Conservation (phyloP, 2,113 vertebrate species). For the Psittacara wagleri region DNA sequence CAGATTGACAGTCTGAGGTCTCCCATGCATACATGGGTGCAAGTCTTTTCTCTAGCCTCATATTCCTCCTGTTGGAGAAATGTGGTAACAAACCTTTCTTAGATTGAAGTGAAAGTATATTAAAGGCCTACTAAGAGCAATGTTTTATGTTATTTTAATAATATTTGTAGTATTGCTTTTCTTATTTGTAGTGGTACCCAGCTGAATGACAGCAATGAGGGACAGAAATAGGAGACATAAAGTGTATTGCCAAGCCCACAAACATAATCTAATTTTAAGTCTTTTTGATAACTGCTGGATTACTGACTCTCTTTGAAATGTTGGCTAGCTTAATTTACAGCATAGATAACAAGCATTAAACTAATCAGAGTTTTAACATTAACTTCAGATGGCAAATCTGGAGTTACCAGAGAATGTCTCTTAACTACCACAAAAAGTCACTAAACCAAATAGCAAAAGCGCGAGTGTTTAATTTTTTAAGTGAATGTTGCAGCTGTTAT, state of each 20-base stretch:
- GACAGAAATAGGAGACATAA: neutral
- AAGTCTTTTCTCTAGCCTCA: neutral
- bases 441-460: constrained; percentile 63
- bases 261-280: neutral
- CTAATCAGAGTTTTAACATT: constrained; percentile 17
- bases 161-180: neutral
- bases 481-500: constrained; percentile 46
- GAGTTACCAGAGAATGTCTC: constrained; percentile 37
- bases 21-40: neutral
- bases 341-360: neutral
- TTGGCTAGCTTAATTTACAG: neutral
- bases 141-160: neutral
- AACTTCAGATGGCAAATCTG: constrained; percentile 39
- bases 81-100: neutral
- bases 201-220: neutral
- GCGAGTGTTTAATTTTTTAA: constrained; percentile 60
- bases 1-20: neutral
- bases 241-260: neutral
- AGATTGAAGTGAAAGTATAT: neutral
- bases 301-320: neutral
- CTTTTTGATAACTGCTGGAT: neutral
- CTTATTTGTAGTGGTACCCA: neutral
- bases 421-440: constrained; percentile 43
- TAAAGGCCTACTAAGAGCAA: neutral
- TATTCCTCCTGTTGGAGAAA: rapidly evolving